Percentiles rank a stretch among this genome's conserved stretches.
These are phyloP conservation scores for Cerceris ruficornis DNA, from an alignment of 2,888 invertebrate species.

Conservation along the genomic window DNA sequence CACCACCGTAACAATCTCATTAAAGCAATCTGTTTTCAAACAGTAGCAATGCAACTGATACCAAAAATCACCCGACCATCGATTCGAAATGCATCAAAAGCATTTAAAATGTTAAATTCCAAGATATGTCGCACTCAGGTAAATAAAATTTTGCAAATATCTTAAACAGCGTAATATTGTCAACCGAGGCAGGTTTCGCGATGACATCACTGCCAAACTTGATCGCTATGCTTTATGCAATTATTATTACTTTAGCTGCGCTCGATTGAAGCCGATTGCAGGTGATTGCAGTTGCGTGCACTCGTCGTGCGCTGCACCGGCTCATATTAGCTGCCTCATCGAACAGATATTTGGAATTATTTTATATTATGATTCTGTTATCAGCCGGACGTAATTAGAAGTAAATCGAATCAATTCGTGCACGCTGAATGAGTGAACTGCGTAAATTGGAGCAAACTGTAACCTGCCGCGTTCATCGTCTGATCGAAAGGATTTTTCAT, in stretches of 20 bases:
- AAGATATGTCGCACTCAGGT: neutral
- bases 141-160: neutral
- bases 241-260: constrained; percentile 42
- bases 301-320: constrained; percentile 23
- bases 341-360: constrained; percentile 13
- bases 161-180: constrained; percentile 61
- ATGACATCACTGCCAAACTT: constrained; percentile 65
- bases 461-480: too few species aligned
- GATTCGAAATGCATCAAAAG: too few species aligned
- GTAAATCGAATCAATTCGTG: too few species aligned
- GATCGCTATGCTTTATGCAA: constrained; percentile 16
- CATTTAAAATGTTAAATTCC: too few species aligned
- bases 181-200: constrained; percentile 40
- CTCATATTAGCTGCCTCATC: constrained; percentile 5
- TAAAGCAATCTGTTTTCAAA: too few species aligned
- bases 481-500: too few species aligned
- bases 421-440: too few species aligned
- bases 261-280: constrained; percentile 38
- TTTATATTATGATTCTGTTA: constrained; percentile 5
- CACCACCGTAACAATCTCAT: too few species aligned
- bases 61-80: too few species aligned
- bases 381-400: too few species aligned
- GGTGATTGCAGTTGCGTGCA: constrained; percentile 45
- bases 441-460: too few species aligned
- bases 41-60: too few species aligned